Conservation (phyloP, 1,140 invertebrate species). For the Procambarus clarkii region DNA sequence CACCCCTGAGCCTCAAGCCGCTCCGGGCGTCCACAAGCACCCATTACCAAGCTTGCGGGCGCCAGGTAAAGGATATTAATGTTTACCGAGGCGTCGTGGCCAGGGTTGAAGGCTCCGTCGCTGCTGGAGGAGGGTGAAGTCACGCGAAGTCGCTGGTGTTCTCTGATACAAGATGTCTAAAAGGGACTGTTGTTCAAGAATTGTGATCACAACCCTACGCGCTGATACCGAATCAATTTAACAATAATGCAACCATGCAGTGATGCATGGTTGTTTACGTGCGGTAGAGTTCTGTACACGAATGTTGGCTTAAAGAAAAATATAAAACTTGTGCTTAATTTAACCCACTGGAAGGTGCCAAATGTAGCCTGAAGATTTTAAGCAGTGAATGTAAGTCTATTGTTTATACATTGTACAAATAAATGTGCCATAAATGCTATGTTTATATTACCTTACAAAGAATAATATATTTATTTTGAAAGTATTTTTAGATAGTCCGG, state of each 20-base stretch:
- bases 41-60: background rate
- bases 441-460: background rate
- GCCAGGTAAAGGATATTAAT: too few relatives aligned
- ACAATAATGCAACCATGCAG: background rate
- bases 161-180: too few relatives aligned
- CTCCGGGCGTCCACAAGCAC: too few relatives aligned
- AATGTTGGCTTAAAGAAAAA: background rate
- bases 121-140: background rate
- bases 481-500: too few relatives aligned
- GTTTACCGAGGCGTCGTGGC: background rate
- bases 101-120: background rate
- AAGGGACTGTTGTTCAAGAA: too few relatives aligned
- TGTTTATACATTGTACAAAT: constrained; percentile 69
- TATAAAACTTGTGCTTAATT: constrained; percentile 34
- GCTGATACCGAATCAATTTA: background rate
- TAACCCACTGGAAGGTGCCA: constrained; percentile 59
- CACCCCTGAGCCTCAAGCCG: too few relatives aligned
- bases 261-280: background rate
- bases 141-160: background rate
- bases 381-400: constrained; percentile 38
- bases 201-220: background rate
- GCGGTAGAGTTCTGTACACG: background rate
- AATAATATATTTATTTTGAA: too few relatives aligned
- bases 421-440: constrained; percentile 48
- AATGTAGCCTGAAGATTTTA: constrained; percentile 43